Conservation (phyloP, 2,888 invertebrate species). For the Synergus laeviventris region DNA sequence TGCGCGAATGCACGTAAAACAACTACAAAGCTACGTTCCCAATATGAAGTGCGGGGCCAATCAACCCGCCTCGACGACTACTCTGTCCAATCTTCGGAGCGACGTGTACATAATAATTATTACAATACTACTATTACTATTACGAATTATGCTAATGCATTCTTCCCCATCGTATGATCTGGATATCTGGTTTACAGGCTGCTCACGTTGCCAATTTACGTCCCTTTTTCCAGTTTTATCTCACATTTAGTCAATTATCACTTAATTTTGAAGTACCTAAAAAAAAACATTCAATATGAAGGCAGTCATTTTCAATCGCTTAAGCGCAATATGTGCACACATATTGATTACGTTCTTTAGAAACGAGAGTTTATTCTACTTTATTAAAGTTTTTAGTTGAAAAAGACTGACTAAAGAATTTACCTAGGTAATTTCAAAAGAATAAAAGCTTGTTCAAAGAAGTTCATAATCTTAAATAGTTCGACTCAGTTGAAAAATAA, state of each 20-base stretch:
- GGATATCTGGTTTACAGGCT: constrained; percentile 32
- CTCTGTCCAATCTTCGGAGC: constrained; percentile 75
- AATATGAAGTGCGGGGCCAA: constrained; percentile 72
- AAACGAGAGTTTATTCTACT: background rate
- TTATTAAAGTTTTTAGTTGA: background rate
- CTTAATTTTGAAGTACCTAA: background rate
- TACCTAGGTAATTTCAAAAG: background rate
- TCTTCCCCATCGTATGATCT: constrained; percentile 12
- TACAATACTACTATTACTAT: constrained; percentile 45
- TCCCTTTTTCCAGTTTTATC: constrained; percentile 1
- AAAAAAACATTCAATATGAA: background rate
- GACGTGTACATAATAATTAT: constrained; percentile 67
- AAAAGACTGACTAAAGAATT: background rate
- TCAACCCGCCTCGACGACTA: constrained; percentile 73
- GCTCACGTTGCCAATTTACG: constrained; percentile 28
- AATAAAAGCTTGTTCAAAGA: background rate
- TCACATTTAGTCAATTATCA: background rate
- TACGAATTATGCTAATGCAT: background rate
- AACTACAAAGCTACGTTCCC: constrained; percentile 72
- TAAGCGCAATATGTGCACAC: background rate
- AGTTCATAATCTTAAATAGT: background rate
- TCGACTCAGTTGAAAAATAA: background rate
- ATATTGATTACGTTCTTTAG: background rate
- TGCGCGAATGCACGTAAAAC: constrained; percentile 75
- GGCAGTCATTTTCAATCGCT: background rate